phyloP scores from a whole-genome alignment of 2,888 invertebrate species.

The Frankliniella intonsa region DNA sequence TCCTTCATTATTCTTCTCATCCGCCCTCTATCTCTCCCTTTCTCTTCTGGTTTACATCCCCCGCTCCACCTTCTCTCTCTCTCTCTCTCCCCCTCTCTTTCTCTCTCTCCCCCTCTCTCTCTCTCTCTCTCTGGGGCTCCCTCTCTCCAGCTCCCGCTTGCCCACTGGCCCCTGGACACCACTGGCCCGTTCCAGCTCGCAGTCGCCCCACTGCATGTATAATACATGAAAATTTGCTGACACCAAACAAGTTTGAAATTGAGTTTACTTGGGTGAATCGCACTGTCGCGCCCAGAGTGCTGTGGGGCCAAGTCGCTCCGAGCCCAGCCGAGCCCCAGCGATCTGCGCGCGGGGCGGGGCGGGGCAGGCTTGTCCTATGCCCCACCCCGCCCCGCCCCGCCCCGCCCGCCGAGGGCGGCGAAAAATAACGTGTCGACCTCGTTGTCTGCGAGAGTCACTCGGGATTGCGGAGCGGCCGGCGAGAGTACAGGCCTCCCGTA shows the following conservation, averaged over 20 bases:
- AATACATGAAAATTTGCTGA: constrained; percentile 27
- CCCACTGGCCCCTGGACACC: not conserved
- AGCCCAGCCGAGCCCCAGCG: not conserved
- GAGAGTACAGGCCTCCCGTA: too few species aligned
- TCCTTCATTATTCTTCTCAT: not conserved
- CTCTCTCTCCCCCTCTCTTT: not conserved
- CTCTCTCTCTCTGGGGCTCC: not conserved
- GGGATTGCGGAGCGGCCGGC: not conserved
- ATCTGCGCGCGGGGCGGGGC: not conserved
- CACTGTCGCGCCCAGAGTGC: constrained; percentile 16
- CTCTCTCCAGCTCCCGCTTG: not conserved
- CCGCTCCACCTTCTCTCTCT: not conserved
- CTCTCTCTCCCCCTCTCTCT: not conserved
- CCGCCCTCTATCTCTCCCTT: not conserved
- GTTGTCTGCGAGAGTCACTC: not conserved
- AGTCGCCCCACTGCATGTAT: constrained; percentile 11
- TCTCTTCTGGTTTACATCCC: not conserved
- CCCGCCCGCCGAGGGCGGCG: not conserved
- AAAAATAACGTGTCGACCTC: too few species aligned
- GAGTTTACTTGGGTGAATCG: constrained; percentile 26
- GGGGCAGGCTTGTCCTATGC: not conserved
- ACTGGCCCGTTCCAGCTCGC: not conserved
- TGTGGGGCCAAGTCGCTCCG: not conserved
- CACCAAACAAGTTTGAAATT: constrained; percentile 27
- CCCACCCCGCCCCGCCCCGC: not conserved